Percentiles rank a stretch among this genome's conserved stretches.
These are phyloP conservation scores for Thereva unica DNA, from an alignment of 2,888 invertebrate genomes.

Conservation along the genomic window DNA sequence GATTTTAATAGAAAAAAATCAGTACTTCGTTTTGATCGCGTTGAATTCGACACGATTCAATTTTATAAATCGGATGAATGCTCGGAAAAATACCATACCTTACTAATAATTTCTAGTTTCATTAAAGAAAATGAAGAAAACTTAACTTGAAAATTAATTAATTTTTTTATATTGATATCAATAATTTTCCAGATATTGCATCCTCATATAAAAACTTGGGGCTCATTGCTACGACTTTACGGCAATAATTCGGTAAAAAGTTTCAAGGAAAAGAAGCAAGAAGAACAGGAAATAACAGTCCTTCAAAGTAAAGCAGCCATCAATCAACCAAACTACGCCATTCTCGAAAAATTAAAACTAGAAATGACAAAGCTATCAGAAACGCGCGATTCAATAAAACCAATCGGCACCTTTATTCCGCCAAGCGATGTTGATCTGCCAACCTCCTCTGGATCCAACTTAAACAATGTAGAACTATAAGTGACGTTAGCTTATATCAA, in stretches of 20 bases:
- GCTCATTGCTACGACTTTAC: constrained; percentile 88
- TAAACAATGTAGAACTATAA: constrained; percentile 77
- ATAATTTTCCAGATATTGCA: constrained; percentile 75
- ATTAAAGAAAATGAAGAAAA: neutral
- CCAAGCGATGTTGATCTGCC: constrained; percentile 67
- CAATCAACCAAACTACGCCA: constrained; percentile 90
- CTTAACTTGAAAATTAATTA: constrained; percentile 1
- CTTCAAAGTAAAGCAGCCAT: constrained; percentile 86
- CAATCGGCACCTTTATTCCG: constrained; percentile 69
- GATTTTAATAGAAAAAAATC: no score
- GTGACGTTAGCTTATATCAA: no score
- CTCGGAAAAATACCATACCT: no score
- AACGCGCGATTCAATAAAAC: constrained; percentile 64
- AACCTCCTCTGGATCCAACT: constrained; percentile 73
- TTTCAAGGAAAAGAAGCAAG: constrained; percentile 88
- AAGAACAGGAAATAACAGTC: constrained; percentile 90
- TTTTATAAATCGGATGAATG: no score
- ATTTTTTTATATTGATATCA: no score
- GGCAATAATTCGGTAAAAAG: constrained; percentile 89
- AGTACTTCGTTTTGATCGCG: no score
- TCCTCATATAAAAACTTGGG: constrained; percentile 94
- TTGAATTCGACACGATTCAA: no score
- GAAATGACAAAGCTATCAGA: constrained; percentile 81
- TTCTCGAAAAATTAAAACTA: constrained; percentile 78
- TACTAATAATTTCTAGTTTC: no score